phyloP scores from a whole-genome alignment of 1,140 invertebrate species.

The Ylistrum balloti region DNA sequence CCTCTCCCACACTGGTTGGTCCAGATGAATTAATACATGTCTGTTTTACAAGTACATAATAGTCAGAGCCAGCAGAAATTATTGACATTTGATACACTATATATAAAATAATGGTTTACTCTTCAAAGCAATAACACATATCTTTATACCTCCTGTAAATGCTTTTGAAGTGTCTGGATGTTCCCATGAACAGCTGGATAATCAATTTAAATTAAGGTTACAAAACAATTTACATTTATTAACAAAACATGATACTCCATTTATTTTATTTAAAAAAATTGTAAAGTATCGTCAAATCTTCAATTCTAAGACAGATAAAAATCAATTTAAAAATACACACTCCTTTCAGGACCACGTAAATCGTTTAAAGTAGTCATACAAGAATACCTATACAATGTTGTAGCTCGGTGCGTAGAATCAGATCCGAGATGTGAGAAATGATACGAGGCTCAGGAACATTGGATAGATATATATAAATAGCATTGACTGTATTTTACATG shows the following conservation, averaged over 20 bases:
- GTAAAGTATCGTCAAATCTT: conserved; percentile 33
- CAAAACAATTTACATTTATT: not conserved
- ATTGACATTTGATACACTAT: not conserved
- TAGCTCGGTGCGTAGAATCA: conserved; percentile 9
- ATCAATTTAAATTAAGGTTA: not conserved
- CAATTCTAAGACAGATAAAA: not conserved
- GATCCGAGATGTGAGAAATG: conserved; percentile 14
- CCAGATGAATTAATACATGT: too few species aligned
- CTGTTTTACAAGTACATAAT: too few species aligned
- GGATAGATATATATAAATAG: not conserved
- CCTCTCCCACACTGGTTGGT: too few species aligned
- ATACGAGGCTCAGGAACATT: not conserved
- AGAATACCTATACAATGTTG: not conserved
- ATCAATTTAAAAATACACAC: conserved; percentile 36
- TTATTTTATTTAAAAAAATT: conserved; percentile 18
- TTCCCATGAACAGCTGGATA: not conserved
- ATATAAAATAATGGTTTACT: not conserved
- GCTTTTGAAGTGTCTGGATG: not conserved
- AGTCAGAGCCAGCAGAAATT: not conserved
- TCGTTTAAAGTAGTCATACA: conserved; percentile 26
- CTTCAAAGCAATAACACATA: not conserved
- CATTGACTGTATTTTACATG: conserved; percentile 12
- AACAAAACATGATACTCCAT: not conserved
- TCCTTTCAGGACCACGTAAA: conserved; percentile 16
- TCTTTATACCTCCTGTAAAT: not conserved